Evolutionary conservation across 2,888 invertebrate genomes (phyloP).

Genomic region (Trisateles emortualis): DNA sequence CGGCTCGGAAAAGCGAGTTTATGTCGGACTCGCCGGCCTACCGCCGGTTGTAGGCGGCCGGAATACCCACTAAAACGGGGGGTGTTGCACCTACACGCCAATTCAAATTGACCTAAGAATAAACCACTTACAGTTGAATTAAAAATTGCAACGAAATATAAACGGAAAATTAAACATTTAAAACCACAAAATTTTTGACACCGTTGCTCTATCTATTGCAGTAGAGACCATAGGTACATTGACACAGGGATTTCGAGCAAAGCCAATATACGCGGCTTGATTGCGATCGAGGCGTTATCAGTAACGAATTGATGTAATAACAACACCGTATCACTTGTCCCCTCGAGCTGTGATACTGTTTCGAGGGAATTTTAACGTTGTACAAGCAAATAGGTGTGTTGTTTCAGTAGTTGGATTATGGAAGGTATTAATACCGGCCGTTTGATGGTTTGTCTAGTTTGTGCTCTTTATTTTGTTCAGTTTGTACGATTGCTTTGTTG

Average conservation of each 20-base stretch:
- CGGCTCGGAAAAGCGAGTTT: too few relatives aligned
- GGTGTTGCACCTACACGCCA: too few relatives aligned
- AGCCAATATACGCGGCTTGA: constrained; percentile 73
- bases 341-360: constrained; percentile 52
- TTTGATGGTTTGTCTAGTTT: not conserved
- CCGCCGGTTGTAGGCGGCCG: too few relatives aligned
- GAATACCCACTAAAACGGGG: too few relatives aligned
- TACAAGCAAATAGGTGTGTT: constrained; percentile 23
- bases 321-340: constrained; percentile 67
- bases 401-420: constrained; percentile 9
- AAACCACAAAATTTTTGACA: constrained; percentile 23
- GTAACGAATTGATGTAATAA: constrained; percentile 81
- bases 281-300: constrained; percentile 74
- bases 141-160: too few relatives aligned
- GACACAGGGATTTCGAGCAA: constrained; percentile 71
- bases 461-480: too few relatives aligned
- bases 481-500: not conserved
- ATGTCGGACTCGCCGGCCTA: too few relatives aligned
- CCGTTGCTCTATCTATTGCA: constrained; percentile 28
- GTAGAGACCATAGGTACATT: constrained; percentile 48
- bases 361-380: constrained; percentile 45
- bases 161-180: not conserved
- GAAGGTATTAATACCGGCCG: not conserved
- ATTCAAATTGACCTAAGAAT: too few relatives aligned
- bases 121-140: too few relatives aligned